Conservation (phyloP, 2,797 vertebrate genomes). For the Platyrinchus mystaceus region DNA sequence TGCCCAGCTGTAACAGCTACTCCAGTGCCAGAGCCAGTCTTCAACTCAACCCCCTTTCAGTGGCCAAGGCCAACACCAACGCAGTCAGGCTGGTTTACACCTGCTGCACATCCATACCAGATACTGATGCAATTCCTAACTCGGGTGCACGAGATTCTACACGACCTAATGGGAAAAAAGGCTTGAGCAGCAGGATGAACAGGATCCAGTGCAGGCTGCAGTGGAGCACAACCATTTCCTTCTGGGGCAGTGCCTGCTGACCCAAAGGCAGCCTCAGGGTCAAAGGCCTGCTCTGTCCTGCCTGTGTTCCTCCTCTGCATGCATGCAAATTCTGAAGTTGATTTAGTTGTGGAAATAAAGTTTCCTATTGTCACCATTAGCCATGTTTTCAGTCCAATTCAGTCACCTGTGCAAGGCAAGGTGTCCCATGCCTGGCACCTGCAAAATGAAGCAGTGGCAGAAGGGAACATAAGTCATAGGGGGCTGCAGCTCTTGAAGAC, state of each 20-base stretch:
- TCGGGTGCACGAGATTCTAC: background rate
- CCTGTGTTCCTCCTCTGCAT: background rate
- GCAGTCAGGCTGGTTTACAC: rapidly evolving
- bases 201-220: background rate
- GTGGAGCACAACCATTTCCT: rapidly evolving
- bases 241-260: background rate
- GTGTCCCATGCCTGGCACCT: background rate
- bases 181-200: background rate
- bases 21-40: background rate
- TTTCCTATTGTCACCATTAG: background rate
- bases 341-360: background rate
- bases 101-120: rapidly evolving
- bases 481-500: background rate
- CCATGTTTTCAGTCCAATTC: background rate
- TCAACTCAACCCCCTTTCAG: background rate
- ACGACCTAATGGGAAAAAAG: background rate
- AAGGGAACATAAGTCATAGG: background rate
- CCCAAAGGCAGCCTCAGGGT: background rate
- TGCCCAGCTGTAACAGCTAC: no score
- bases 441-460: background rate
- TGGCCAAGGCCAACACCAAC: background rate
- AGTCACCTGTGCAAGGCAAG: background rate
- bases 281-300: background rate
- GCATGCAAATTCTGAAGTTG: background rate
- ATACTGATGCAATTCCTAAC: background rate